Evolutionary conservation across 2,113 vertebrate genomes (phyloP).

Genomic region (Cavia aperea): DNA sequence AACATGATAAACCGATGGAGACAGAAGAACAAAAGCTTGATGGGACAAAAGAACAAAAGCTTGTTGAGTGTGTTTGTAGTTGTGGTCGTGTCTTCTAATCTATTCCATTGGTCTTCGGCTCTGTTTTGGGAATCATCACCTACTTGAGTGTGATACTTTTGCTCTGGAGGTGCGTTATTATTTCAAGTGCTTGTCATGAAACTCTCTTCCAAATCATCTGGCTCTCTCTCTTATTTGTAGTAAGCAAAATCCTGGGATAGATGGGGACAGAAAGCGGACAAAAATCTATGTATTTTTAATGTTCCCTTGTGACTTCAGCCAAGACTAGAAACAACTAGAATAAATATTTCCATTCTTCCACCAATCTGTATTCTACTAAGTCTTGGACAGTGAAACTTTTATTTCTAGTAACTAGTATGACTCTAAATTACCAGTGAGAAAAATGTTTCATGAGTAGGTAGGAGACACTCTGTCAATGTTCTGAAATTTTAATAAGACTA

Average conservation of each 20-base stretch:
- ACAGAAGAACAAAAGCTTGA: too few species aligned
- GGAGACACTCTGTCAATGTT: not conserved
- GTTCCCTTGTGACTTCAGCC: not conserved
- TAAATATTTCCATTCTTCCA: not conserved
- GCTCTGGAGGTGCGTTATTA: not conserved
- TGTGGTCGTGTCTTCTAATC: too few species aligned
- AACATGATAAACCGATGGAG: too few species aligned
- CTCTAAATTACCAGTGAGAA: conserved; percentile 19
- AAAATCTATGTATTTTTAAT: not conserved
- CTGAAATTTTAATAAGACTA: conserved; percentile 32
- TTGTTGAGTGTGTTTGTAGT: too few species aligned
- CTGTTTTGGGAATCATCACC: too few species aligned
- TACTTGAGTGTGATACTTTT: not conserved
- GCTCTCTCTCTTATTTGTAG: not conserved
- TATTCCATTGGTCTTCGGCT: too few species aligned
- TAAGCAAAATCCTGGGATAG: not conserved
- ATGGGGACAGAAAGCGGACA: not conserved
- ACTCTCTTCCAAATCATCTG: not conserved
- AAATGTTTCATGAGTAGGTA: conserved; percentile 29
- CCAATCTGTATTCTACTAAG: not conserved
- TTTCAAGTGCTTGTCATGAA: not conserved
- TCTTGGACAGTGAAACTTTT: not conserved
- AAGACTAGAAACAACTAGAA: not conserved
- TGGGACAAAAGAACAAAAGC: too few species aligned
- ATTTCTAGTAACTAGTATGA: not conserved